phyloP scores from a whole-genome alignment of 2,797 vertebrate genomes.

The Cichlasoma orientale region DNA sequence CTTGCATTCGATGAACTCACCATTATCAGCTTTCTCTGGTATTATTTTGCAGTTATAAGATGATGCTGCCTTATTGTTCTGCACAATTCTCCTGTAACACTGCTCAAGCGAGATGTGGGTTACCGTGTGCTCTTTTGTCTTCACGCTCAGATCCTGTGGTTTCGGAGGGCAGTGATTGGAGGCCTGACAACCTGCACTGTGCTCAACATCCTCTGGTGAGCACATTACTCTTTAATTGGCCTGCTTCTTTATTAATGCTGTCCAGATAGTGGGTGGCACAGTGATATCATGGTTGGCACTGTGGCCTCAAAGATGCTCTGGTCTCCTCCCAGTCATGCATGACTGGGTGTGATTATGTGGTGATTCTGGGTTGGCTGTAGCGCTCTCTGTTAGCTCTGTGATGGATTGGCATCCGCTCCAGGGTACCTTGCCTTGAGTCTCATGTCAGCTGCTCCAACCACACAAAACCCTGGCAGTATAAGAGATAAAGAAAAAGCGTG shows the following conservation, averaged over 20 bases:
- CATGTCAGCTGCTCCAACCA: background rate
- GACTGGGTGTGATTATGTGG: background rate
- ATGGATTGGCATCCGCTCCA: background rate
- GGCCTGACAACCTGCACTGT: slow-evolving; percentile 76
- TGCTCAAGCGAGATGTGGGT: background rate
- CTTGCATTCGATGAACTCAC: background rate
- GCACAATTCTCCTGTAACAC: background rate
- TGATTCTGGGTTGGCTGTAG: background rate
- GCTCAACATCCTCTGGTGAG: slow-evolving; percentile 80
- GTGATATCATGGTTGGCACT: background rate
- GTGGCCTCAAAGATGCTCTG: background rate
- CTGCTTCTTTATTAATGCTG: background rate
- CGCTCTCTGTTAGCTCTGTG: background rate
- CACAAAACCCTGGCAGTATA: background rate
- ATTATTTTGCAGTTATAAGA: background rate
- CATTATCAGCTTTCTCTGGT: background rate
- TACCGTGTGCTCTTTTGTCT: background rate
- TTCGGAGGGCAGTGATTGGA: slow-evolving; percentile 73
- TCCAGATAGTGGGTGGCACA: background rate
- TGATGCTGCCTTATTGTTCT: background rate
- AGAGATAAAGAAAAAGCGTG: background rate
- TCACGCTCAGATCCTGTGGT: slow-evolving; percentile 75
- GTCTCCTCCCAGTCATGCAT: rapidly evolving
- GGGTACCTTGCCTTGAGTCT: background rate
- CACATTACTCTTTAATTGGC: background rate